Base-by-base conservation (phyloP, 2,888 invertebrate genomes). In the Drosophila pseudotalamancana region DNA sequence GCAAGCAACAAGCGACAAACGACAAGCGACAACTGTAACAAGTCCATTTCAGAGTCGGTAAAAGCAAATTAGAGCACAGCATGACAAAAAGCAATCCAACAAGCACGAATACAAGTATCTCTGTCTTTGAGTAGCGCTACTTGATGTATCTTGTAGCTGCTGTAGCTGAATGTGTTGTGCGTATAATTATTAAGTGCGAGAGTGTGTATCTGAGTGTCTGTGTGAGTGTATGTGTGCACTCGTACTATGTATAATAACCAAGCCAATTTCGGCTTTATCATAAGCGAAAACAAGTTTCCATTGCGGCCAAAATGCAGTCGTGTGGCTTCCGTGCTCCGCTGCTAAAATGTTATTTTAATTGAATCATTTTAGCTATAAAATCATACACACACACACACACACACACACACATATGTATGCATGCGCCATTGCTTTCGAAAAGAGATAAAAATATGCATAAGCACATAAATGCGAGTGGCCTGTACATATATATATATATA, bases 171-270 rank as follows among this genome's bases (percentile, higher is more conserved):
- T 49, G 56, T 43, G 42, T 27, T 45, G 48, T 82, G 80, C 72
- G 59, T 72, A 68, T 89, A 73, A 88, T 89, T 86, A 85, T 82
- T 78, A 87, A 87, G 87, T 84, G 68, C 59, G 55, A 53, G 37
- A 39, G 25, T 48, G 40, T 42, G 46, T n/a, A 34, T 21, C 11
- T 27, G 8, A 23, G 31, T 21, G n/a, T 46, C 40, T 23, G 42
- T n/a, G 35, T 19, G 19, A 19, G 19, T 19, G 1, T 34, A 5
- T 18, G 32, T 46, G 11, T 48, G 16, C 43, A 19, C 19, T 9
- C 25, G 56, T 32, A 34, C 31, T 45, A n/a, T n/a, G n/a, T n/a
- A 27, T 55, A 67, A 67, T 57, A 73, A 65, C 48, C 32, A 50
- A 60, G 56, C 59, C 64, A 53, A 56, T 75, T 79, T 80, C 53